phyloP scores from a whole-genome alignment of 2,113 vertebrate species.

The Nothoprocta pentlandii region DNA sequence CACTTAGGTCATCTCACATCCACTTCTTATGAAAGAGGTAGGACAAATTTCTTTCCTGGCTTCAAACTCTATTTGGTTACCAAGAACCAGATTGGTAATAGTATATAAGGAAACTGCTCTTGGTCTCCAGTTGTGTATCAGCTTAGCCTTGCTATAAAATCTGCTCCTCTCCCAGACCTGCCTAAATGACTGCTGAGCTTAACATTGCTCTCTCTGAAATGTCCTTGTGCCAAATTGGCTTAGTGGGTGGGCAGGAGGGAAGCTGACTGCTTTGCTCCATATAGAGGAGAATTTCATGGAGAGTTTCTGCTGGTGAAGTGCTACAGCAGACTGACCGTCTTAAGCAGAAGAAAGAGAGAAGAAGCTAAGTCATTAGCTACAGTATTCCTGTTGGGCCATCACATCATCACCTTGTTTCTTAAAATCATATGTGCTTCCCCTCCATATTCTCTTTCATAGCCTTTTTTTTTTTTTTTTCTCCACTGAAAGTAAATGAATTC shows the following conservation, averaged over 20 bases:
- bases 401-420: background rate
- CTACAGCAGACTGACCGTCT: background rate
- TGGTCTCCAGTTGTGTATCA: background rate
- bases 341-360: background rate
- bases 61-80: background rate
- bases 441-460: background rate
- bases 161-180: background rate
- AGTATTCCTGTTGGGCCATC: background rate
- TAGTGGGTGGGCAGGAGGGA: background rate
- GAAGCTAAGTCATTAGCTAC: background rate
- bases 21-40: background rate
- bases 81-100: background rate
- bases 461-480: background rate
- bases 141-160: rapidly evolving
- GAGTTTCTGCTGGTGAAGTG: background rate
- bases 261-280: rapidly evolving
- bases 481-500: background rate
- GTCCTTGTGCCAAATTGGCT: background rate
- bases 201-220: background rate
- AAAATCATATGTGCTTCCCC: background rate
- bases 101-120: rapidly evolving
- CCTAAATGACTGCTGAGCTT: background rate
- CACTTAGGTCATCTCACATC: background rate
- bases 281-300: background rate
- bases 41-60: background rate